A percentile compares a stretch with the other conserved stretches of the same genome.
phyloP scores from a whole-genome alignment of 2,113 vertebrate species.

The Carollia perspicillata region DNA sequence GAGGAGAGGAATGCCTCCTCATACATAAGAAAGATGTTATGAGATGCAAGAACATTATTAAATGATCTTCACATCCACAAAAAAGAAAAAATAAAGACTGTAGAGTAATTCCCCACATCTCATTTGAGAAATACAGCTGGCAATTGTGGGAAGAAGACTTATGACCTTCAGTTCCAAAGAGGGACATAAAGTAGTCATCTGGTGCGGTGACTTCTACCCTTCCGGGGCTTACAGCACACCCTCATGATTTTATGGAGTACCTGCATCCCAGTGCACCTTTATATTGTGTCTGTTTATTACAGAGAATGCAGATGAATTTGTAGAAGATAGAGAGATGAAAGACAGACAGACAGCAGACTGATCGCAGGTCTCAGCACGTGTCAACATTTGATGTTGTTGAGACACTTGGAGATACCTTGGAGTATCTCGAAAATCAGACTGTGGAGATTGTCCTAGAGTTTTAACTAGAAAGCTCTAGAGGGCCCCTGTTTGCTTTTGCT shows the following conservation, averaged over 20 bases:
- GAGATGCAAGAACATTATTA: background rate
- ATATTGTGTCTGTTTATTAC: background rate
- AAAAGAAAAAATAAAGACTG: background rate
- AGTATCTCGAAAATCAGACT: background rate
- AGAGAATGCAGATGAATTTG: background rate
- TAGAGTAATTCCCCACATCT: background rate
- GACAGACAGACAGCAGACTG: background rate
- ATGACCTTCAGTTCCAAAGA: background rate
- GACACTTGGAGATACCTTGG: background rate
- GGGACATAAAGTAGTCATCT: background rate
- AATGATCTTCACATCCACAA: background rate
- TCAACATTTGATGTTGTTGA: background rate
- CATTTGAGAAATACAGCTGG: slow-evolving; percentile 3
- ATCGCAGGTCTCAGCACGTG: background rate
- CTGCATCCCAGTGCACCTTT: background rate
- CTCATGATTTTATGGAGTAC: background rate
- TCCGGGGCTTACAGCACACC: background rate
- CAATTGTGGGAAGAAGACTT: slow-evolving; percentile 15
- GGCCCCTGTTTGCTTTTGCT: background rate
- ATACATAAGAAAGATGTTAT: background rate
- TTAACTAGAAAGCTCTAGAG: background rate
- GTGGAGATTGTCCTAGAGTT: background rate
- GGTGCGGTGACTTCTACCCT: background rate
- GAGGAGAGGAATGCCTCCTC: background rate
- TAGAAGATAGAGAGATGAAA: background rate